A percentile compares a stretch with the other conserved stretches of the same genome.
Evolutionary conservation across 2,113 vertebrate genomes (phyloP).

Genomic region (Numida meleagris): DNA sequence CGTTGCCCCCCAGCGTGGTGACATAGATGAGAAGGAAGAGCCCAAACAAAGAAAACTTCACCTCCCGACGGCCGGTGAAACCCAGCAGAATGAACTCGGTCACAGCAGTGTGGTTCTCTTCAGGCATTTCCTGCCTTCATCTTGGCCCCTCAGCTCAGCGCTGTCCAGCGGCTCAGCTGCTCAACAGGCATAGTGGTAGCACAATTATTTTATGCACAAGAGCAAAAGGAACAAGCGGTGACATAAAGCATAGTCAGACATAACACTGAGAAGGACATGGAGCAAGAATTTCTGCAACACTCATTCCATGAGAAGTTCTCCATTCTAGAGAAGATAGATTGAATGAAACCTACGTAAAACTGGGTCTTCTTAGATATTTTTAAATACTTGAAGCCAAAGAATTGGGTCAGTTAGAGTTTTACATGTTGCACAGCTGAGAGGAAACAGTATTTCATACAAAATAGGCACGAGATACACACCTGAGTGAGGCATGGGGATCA

Average conservation of each 20-base stretch:
- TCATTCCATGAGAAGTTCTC: background rate
- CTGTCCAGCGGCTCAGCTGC: background rate
- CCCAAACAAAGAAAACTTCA: slow-evolving; percentile 20
- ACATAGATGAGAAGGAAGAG: slow-evolving; percentile 36
- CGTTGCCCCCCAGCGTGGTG: slow-evolving; percentile 46
- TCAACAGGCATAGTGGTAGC: background rate
- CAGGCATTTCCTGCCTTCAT: background rate
- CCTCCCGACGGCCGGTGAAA: slow-evolving; percentile 19
- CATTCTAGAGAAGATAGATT: background rate
- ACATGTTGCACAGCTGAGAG: background rate
- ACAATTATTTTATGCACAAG: too few relatives aligned
- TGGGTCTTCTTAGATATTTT: background rate
- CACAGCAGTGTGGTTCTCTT: slow-evolving; percentile 4
- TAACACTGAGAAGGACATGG: background rate
- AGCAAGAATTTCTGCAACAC: background rate
- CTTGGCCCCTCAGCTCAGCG: background rate
- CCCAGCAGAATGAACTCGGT: slow-evolving; percentile 59
- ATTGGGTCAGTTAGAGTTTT: background rate
- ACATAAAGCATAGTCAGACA: too few relatives aligned
- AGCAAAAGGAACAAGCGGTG: background rate
- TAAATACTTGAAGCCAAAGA: background rate
- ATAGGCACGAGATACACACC: background rate
- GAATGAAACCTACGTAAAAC: background rate
- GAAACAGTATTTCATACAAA: background rate
- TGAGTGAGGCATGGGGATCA: background rate